Conservation (phyloP, 2,888 invertebrate genomes). For the Eucera pruinosa region DNA sequence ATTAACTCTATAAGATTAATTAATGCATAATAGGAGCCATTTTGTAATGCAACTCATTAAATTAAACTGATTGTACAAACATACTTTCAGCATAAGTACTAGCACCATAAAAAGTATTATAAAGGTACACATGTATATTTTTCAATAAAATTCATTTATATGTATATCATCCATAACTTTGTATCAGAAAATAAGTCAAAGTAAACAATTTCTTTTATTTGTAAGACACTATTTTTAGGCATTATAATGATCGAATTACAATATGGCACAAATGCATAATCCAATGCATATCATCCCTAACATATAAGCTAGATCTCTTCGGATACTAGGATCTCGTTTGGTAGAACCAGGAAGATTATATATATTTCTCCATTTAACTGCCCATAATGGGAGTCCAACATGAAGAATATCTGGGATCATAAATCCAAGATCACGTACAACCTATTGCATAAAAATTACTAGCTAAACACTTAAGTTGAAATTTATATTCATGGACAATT, state of each 20-base stretch:
- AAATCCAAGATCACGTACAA: slow-evolving; percentile 88
- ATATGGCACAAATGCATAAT: slow-evolving; percentile 78
- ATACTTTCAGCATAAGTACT: background rate
- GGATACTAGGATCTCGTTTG: slow-evolving; percentile 75
- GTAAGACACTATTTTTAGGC: slow-evolving; percentile 49
- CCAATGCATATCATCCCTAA: slow-evolving; percentile 79
- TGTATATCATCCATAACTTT: background rate
- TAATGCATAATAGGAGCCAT: background rate
- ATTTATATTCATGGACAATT: slow-evolving; percentile 18
- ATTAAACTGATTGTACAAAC: slow-evolving; percentile 7
- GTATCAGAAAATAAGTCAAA: slow-evolving; percentile 39
- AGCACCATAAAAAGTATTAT: slow-evolving; percentile 12
- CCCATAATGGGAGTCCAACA: slow-evolving; percentile 86
- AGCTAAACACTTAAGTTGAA: slow-evolving; percentile 21
- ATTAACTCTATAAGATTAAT: slow-evolving; percentile 16
- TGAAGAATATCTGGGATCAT: slow-evolving; percentile 89
- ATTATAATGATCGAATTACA: slow-evolving; percentile 48
- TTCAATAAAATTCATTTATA: slow-evolving; percentile 11
- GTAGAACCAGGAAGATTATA: slow-evolving; percentile 77
- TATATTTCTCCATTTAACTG: slow-evolving; percentile 80
- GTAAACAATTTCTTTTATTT: background rate
- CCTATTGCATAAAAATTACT: slow-evolving; percentile 76
- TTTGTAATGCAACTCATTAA: background rate
- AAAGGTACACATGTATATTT: slow-evolving; percentile 8
- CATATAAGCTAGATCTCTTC: slow-evolving; percentile 79